These are phyloP conservation scores for Saxidomus purpurata DNA, from an alignment of 1,140 invertebrate species.

Conservation along the genomic window DNA sequence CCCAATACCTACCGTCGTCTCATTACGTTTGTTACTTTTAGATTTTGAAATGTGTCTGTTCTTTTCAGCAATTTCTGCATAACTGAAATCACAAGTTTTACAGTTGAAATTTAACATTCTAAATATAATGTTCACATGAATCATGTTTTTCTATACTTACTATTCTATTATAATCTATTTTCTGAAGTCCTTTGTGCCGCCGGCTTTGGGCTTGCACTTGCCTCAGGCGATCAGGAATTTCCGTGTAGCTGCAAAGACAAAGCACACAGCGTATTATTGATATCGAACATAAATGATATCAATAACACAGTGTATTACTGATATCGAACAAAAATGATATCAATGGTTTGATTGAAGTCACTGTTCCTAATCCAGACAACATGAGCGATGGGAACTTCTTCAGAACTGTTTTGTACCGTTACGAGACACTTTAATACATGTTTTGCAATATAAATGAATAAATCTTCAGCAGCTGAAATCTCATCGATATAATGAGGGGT, in stretches of 20 bases:
- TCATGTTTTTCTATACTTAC: conserved; percentile 48
- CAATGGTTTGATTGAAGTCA: too few relatives aligned
- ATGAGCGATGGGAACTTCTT: too few relatives aligned
- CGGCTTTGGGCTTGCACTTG: background rate
- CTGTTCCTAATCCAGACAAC: too few relatives aligned
- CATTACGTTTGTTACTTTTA: background rate
- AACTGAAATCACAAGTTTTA: conserved; percentile 61
- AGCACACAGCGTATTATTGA: too few relatives aligned
- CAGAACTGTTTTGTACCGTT: too few relatives aligned
- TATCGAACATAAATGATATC: too few relatives aligned
- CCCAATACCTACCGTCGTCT: conserved; percentile 10
- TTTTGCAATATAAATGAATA: too few relatives aligned
- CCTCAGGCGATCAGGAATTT: conserved; percentile 27
- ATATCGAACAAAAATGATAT: too few relatives aligned
- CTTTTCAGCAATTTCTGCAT: conserved; percentile 42
- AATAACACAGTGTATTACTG: too few relatives aligned
- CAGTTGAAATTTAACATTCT: background rate
- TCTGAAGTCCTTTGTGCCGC: conserved; percentile 27
- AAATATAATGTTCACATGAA: background rate
- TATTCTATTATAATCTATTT: conserved; percentile 48
- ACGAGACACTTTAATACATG: too few relatives aligned
- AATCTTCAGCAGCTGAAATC: too few relatives aligned
- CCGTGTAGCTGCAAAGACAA: conserved; percentile 51
- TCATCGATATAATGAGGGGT: too few relatives aligned
- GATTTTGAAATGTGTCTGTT: background rate